Conservation (phyloP, 2,888 invertebrate genomes). For the Ormia ochracea region DNA sequence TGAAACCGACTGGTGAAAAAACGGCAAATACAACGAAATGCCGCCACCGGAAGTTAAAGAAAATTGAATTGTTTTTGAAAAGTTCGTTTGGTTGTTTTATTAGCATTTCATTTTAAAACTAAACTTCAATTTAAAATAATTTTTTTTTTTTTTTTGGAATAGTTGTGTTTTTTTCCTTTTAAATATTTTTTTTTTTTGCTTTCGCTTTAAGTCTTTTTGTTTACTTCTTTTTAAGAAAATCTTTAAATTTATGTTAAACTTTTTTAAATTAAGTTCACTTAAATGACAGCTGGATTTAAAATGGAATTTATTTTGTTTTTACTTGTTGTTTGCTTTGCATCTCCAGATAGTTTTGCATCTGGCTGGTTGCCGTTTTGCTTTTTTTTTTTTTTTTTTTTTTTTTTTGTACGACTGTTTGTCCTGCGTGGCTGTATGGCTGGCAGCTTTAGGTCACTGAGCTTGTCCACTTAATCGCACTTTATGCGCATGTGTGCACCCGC, state of each 20-base stretch:
- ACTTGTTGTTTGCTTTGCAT: conserved; percentile 16
- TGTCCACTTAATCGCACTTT: conserved; percentile 75
- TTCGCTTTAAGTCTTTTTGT: conserved; percentile 31
- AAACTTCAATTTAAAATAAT: conserved; percentile 14
- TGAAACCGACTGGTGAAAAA: conserved; percentile 37
- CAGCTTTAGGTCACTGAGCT: conserved; percentile 66
- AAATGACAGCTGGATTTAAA: conserved; percentile 62
- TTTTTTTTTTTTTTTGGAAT: neutral
- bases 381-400: neutral
- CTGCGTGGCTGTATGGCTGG: conserved; percentile 46
- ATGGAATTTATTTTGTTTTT: conserved; percentile 50
- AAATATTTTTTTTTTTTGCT: neutral
- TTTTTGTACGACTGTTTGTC: neutral
- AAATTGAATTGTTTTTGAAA: conserved; percentile 60
- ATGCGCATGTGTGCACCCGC: conserved; percentile 72
- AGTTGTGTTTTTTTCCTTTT: no score
- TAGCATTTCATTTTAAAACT: conserved; percentile 35
- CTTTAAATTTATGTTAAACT: conserved; percentile 60
- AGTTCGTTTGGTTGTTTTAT: conserved; percentile 26
- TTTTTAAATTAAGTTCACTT: conserved; percentile 62
- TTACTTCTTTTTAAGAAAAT: conserved; percentile 44
- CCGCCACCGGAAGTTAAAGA: conserved; percentile 63
- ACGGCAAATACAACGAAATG: conserved; percentile 38
- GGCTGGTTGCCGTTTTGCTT: conserved; percentile 20
- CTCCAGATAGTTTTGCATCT: conserved; percentile 17